Evolutionary conservation across 2,888 invertebrate species (phyloP), one percentile per base, ranked within the genome.

Genomic region (Escarpia spicata): DNA sequence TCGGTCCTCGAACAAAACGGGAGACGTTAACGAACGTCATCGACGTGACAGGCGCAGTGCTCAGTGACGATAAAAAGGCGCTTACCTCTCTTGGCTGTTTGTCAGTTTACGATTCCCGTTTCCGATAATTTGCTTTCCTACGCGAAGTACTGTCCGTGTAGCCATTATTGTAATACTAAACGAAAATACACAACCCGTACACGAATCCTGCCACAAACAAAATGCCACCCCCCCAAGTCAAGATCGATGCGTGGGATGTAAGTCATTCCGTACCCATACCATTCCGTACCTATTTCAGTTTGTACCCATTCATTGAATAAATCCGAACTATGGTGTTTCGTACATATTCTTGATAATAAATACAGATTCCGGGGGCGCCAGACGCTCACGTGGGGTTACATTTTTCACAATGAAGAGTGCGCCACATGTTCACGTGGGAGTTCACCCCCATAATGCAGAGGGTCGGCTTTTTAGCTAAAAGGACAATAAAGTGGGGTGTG

Each of bases 61-160:
- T 75, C 19, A n/a, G 19, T 26, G 3, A 26, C 75, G 6, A 75
- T 75, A 75, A 26, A 75, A 75, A 75, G 19, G 75, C 26, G 19
- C 75, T 75, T 75, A 75, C 75, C 75, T 75, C 15, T 75, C 15
- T 75, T 75, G 75, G 19, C 75, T 75, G 75, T 75, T 75, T 75
- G 75, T 75, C 75, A 75, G 15, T 75, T 75, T n/a, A 75, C 19
- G 75, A n/a, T n/a, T 75, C 2, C 75, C 75, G 6, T 15, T n/a
- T 75, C 19, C 75, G 6, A 75, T 75, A 4, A 75, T 6, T 75
- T 75, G 19, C 75, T 75, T 75, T 75, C 75, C 75, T 75, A 26
- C n/a, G 75, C 75, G 75, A 75, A 75, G 26, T 75, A n/a, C 75
- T 75, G 75, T 75, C 75, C 75, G 75, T n/a, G 75, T 75, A 26